Evolutionary conservation across 2,797 vertebrate species (phyloP).

Genomic region (Austrolebias charrua): DNA sequence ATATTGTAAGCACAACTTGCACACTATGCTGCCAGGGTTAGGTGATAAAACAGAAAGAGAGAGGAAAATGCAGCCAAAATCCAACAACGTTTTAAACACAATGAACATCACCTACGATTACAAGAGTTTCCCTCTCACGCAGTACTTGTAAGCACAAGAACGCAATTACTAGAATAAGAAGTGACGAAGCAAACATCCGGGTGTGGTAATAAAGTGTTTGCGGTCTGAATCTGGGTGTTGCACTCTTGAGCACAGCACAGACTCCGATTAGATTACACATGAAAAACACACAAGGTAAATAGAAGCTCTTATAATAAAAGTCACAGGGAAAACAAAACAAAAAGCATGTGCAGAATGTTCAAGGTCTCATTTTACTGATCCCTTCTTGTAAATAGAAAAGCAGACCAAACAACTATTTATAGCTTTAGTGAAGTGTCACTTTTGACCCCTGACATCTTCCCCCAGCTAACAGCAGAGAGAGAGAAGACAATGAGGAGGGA

Average conservation of each 20-base stretch:
- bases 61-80: no score
- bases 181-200: not conserved
- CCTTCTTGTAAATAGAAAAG: no score
- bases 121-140: no score
- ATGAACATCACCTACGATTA: no score
- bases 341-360: not conserved
- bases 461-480: not conserved
- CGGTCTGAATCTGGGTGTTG: not conserved
- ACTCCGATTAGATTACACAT: not conserved
- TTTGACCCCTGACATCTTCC: not conserved
- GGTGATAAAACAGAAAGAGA: no score
- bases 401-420: no score
- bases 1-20: no score
- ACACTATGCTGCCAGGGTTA: no score
- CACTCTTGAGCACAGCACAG: not conserved
- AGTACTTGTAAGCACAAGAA: no score
- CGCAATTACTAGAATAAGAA: not conserved
- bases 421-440: not conserved
- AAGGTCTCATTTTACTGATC: not conserved
- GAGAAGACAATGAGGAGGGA: not conserved
- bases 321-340: no score
- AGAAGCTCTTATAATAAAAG: not conserved
- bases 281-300: not conserved
- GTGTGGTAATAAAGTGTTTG: constrained; percentile 13
- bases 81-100: no score